Base-by-base conservation (phyloP, 2,113 vertebrate genomes). In the Paradisaea rubra region DNA sequence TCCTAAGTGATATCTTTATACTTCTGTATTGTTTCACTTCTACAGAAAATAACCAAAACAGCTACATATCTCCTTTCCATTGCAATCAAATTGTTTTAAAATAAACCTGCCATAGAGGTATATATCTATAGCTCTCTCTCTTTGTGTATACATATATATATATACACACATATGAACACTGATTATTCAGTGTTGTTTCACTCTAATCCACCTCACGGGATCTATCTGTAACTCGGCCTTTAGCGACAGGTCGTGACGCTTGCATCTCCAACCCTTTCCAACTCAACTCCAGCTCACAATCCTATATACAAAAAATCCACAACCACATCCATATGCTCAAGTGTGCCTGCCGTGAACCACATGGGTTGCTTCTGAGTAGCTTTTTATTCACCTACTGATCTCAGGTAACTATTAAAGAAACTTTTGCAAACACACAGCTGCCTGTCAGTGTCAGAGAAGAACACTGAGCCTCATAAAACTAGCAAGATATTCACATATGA, bases 271-370 rank as follows among this genome's bases (percentile, higher is more conserved):
- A 9, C 20, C 16, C 23, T 49, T 81, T 68, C 70, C 64, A 94
- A 72, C 19, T 56, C 19, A 71, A 72, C 15, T 39, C 64, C 76
- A 65, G 30, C 15, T 81, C 23, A 61, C 52, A 81, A 47, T 19
- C 21, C 21, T 41, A 54, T 2, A 63, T 7, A 31, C 17, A 49
- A 61, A 76, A 76, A 66, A 71, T 24, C 13, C 27, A 76, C 47
- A 84, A 35, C 6, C 30, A 16, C 15, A n/a, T n/a, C 42, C 19
- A 39, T 6, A 45, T 12, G 13, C n/a, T 60, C 15, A 53, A 35
- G 21, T 39, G 12, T 10, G 1, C 41, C 42, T 61, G 22, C 2
- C 1, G 17, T 13, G 25, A 68, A 8, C 28, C 42, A 41, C 0
- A 37, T 13, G 2, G 11, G 14, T 25, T 52, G 20, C 69, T 84